These are phyloP conservation scores for Leucoptera coffeella DNA, from an alignment of 2,888 invertebrate species.

Conservation along the genomic window DNA sequence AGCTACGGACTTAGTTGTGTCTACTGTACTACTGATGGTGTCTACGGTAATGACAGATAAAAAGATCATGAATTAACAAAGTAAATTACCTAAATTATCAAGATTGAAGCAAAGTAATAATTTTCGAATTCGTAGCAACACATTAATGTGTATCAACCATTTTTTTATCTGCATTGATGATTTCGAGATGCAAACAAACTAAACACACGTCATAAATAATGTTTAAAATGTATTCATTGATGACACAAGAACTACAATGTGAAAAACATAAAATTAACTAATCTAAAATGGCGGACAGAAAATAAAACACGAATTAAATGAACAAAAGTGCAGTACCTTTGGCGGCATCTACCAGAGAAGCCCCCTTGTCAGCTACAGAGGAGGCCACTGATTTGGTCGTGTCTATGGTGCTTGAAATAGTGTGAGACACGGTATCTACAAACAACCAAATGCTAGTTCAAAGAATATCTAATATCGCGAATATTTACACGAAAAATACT, in stretches of 20 bases:
- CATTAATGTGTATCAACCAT: too few relatives aligned
- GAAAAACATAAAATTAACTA: not conserved
- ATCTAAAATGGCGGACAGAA: not conserved
- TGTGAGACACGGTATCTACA: conserved; percentile 9
- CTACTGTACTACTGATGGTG: conserved; percentile 15
- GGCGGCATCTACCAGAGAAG: not conserved
- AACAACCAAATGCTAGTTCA: too few relatives aligned
- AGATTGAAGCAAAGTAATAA: not conserved
- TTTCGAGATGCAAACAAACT: too few relatives aligned
- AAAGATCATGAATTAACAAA: not conserved
- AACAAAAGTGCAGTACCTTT: not conserved
- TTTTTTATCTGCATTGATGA: too few relatives aligned
- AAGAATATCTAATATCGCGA: too few relatives aligned
- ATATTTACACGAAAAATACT: too few relatives aligned
- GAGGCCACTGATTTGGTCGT: conserved; percentile 17
- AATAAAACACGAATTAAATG: not conserved
- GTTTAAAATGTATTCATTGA: too few relatives aligned
- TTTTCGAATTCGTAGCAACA: too few relatives aligned
- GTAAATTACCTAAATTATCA: not conserved
- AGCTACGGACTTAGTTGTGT: conserved; percentile 19
- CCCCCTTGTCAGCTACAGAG: not conserved
- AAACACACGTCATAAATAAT: too few relatives aligned
- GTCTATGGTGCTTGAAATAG: conserved; percentile 13
- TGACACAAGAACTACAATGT: too few relatives aligned
- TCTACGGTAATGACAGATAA: conserved; percentile 2